Percentiles rank a stretch among this genome's conserved stretches.
phyloP scores from a whole-genome alignment of 2,797 vertebrate species.

The Melanotaenia trifasciata region DNA sequence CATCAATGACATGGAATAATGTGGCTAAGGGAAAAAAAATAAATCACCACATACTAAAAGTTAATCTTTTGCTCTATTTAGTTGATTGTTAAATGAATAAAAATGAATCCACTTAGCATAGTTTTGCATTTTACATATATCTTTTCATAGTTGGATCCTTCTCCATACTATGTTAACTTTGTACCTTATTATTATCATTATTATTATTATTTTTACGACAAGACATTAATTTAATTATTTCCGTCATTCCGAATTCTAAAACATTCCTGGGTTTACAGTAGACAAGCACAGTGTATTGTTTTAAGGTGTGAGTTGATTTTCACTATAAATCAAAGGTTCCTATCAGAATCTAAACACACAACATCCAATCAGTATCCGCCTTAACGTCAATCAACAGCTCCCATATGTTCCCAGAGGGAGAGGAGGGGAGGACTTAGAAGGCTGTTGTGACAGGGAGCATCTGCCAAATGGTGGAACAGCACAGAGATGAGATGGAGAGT shows the following conservation, averaged over 20 bases:
- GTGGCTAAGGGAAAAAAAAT: not conserved
- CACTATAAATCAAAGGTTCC: conserved; percentile 64
- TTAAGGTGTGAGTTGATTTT: conserved; percentile 57
- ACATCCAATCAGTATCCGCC: conserved; percentile 79
- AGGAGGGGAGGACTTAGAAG: conserved; percentile 13
- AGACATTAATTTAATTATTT: conserved; percentile 17
- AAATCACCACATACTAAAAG: conserved; percentile 2
- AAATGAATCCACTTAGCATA: conserved; percentile 10
- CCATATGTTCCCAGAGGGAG: conserved; percentile 30
- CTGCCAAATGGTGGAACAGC: conserved; percentile 60
- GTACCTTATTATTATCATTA: conserved; percentile 8
- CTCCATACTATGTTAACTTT: not conserved
- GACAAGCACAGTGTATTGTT: conserved; percentile 26
- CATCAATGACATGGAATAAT: conserved; percentile 20
- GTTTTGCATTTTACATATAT: conserved; percentile 7
- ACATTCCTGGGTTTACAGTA: conserved; percentile 20
- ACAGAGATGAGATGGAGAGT: conserved; percentile 33
- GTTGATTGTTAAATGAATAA: conserved; percentile 20
- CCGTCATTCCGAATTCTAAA: conserved; percentile 15
- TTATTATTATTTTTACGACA: not conserved
- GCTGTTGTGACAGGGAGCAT: conserved; percentile 49
- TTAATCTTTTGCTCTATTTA: conserved; percentile 15
- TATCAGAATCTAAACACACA: conserved; percentile 69
- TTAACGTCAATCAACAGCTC: conserved; percentile 66
- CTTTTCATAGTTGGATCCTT: conserved; percentile 9